Conservation (phyloP, 2,113 vertebrate species). For the Setophaga petechia region DNA sequence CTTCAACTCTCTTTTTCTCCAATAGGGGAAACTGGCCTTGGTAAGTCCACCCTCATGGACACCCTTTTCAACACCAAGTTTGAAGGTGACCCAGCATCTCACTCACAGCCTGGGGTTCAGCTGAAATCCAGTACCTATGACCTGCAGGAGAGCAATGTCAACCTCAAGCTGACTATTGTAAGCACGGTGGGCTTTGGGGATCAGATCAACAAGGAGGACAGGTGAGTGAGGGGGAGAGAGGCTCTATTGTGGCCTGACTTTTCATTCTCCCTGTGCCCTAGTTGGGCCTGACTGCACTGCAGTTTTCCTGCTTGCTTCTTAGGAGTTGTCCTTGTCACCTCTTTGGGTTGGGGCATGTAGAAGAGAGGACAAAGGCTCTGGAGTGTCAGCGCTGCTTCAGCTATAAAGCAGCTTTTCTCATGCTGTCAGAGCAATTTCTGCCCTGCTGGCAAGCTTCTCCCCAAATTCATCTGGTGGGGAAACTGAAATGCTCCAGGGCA, state of each 20-base stretch:
- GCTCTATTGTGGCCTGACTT: accelerated
- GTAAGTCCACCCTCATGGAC: conserved; percentile 97
- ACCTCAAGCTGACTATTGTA: conserved; percentile 92
- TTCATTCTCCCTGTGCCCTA: not conserved
- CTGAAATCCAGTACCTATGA: conserved; percentile 93
- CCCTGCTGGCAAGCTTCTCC: not conserved
- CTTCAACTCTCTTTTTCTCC: conserved; percentile 12
- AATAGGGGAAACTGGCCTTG: conserved; percentile 93
- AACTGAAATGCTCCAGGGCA: not conserved
- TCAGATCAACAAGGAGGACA: conserved; percentile 98
- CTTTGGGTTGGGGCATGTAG: not conserved
- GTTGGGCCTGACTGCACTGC: not conserved
- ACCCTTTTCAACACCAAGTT: conserved; percentile 98
- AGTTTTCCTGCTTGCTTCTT: not conserved
- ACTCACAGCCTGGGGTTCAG: conserved; percentile 92
- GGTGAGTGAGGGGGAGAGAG: conserved; percentile 69
- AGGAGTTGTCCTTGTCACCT: not conserved
- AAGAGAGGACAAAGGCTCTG: not conserved
- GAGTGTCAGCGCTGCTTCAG: not conserved
- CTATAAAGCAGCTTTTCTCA: not conserved
- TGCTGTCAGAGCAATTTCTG: not conserved
- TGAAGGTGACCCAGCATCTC: conserved; percentile 90
- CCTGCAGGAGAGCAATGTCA: conserved; percentile 94
- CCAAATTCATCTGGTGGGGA: not conserved
- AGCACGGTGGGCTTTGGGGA: conserved; percentile 95